Base-by-base conservation (phyloP, 1,140 invertebrate genomes). In the Drosophila azteca region DNA sequence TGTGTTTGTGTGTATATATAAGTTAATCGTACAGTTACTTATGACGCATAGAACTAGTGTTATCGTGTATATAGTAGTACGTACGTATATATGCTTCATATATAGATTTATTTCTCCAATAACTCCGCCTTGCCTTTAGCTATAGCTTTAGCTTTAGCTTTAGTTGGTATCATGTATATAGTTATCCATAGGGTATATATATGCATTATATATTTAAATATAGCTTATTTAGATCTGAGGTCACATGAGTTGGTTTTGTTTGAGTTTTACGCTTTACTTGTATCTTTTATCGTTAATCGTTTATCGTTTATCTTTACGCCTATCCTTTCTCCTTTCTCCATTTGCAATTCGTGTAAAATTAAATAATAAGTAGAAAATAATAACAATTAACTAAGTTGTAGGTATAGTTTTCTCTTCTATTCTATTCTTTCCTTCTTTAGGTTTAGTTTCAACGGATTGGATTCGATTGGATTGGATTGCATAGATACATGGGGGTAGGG, bases 191-290 rank as follows among this genome's bases (percentile, higher is more conserved):
- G 43, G 51, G 44, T 75, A 66, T 65, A 66, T 78, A 73, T 73
- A 80, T 66, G 67, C 55, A 60, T 65, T 84, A 89, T 77, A 77
- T 77, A 77, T 80, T 89, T 64, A 81, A 81, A 79, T 82, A 82
- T 90, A 91, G 87, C 90, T 91, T 91, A 91, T 90, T 87, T 82
- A 90, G 89, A 81, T 88, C 90, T 91, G 90, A 91, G 90, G 90
- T 91, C 90, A 91, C 90, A 91, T 91, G 90, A 91, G 90, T 91
- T 91, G 90, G 90, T 91, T 91, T 90, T 91, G 88, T 91, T 69
- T 91, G 84, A 90, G 88, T 90, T 90, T 90, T 89, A 83, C 87
- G 85, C 77, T 75, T 77, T 89, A 85, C 60, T 79, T 87, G 73
- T 81, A 81, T 84, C 58, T 79, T 35, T 11, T 35, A 39, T 39